Conservation (phyloP, 2,113 vertebrate species). For the Callopanchax toddi region DNA sequence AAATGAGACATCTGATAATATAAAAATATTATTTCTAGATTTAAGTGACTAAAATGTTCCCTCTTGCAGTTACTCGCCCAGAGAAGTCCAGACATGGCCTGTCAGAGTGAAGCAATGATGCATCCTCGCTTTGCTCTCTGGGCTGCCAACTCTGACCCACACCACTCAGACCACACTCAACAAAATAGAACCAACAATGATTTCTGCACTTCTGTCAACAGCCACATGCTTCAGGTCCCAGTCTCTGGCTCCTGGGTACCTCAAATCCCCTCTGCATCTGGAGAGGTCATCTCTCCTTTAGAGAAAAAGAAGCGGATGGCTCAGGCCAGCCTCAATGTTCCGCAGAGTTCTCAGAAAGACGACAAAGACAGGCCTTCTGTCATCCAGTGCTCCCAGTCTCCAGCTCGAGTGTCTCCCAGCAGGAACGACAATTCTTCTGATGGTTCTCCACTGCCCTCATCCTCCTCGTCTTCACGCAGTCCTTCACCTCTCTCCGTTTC, state of each 20-base stretch:
- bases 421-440: constrained; percentile 71
- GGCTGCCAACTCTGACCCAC: constrained; percentile 53
- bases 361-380: constrained; percentile 77
- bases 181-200: constrained; percentile 33
- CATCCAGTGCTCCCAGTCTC: constrained; percentile 76
- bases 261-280: constrained; percentile 72
- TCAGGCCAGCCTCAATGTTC: constrained; percentile 82
- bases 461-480: constrained; percentile 77
- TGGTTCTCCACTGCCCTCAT: constrained; percentile 74
- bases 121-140: constrained; percentile 56
- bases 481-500: constrained; percentile 77
- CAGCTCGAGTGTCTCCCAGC: constrained; percentile 48
- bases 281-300: constrained; percentile 90
- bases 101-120: constrained; percentile 54
- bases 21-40: not conserved
- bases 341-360: constrained; percentile 47
- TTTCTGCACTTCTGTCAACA: constrained; percentile 45
- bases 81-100: constrained; percentile 48
- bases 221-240: constrained; percentile 73
- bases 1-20: not conserved
- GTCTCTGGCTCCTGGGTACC: constrained; percentile 51
- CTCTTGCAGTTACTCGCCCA: constrained; percentile 36
- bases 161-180: constrained; percentile 38
- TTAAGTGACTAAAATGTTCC: not conserved
- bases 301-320: constrained; percentile 95